Percentiles rank a stretch among this genome's conserved stretches.
phyloP scores from a whole-genome alignment of 2,113 vertebrate genomes.

The Eudyptes chrysolophus region DNA sequence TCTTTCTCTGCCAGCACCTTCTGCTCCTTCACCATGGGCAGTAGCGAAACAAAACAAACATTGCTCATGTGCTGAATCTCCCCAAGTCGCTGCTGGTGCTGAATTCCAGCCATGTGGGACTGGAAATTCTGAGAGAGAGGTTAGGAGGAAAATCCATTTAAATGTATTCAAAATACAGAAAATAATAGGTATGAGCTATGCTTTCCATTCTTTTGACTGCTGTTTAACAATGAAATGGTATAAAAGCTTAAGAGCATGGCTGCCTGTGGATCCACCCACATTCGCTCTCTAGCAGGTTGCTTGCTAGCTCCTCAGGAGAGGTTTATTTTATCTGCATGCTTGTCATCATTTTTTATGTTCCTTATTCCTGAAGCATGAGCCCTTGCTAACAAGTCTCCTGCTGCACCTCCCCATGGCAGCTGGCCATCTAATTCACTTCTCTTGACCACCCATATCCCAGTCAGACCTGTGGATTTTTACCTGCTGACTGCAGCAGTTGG shows the following conservation, averaged over 20 bases:
- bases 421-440: not conserved
- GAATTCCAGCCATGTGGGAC: slow-evolving; percentile 87
- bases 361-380: not conserved
- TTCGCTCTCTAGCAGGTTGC: not conserved
- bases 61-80: slow-evolving; percentile 94
- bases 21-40: slow-evolving; percentile 88
- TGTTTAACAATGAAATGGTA: slow-evolving; percentile 32
- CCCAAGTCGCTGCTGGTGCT: slow-evolving; percentile 91
- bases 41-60: slow-evolving; percentile 88
- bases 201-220: slow-evolving; percentile 24
- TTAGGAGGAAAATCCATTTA: not conserved
- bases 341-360: not conserved
- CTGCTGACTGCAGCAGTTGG: slow-evolving; percentile 89
- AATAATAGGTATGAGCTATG: slow-evolving; percentile 7
- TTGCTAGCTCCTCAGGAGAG: slow-evolving; percentile 4
- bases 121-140: slow-evolving; percentile 84
- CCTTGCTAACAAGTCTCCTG: not conserved
- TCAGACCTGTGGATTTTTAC: slow-evolving; percentile 62
- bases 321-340: not conserved
- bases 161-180: slow-evolving; percentile 4
- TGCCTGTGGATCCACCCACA: slow-evolving; percentile 50
- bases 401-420: not conserved
- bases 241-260: slow-evolving; percentile 33
- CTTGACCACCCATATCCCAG: not conserved
- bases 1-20: slow-evolving; percentile 75